phyloP scores from a whole-genome alignment of 2,113 vertebrate species.

The Rhinolophus sinicus region DNA sequence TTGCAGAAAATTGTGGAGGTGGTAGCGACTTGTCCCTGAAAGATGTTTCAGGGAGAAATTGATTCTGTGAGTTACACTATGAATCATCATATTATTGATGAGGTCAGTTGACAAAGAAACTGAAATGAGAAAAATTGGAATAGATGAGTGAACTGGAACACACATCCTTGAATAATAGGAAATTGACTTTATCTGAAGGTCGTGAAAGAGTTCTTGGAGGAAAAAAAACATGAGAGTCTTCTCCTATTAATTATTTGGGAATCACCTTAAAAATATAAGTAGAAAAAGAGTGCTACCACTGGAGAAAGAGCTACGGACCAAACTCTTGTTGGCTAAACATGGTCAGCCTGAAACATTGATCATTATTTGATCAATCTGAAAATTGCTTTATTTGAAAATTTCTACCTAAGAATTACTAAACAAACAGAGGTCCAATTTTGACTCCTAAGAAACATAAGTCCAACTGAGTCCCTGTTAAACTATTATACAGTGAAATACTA shows the following conservation, averaged over 20 bases:
- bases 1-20: conserved; percentile 19
- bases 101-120: conserved; percentile 50
- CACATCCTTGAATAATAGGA: not conserved
- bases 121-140: not conserved
- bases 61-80: conserved; percentile 45
- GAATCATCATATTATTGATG: conserved; percentile 49
- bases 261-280: not conserved
- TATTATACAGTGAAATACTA: conserved; percentile 29
- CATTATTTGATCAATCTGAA: not conserved
- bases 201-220: not conserved
- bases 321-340: conserved; percentile 5
- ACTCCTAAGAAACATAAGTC: conserved; percentile 65
- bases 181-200: conserved; percentile 45
- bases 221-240: not conserved
- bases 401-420: conserved; percentile 52
- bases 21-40: conserved; percentile 36
- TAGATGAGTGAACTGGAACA: not conserved
- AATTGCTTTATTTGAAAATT: conserved; percentile 52
- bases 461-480: conserved; percentile 6
- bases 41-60: conserved; percentile 39
- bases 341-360: not conserved
- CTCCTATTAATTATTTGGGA: not conserved
- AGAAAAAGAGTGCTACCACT: not conserved
- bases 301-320: not conserved
- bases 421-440: conserved; percentile 42